Evolutionary conservation across 2,888 invertebrate species (phyloP), one percentile per base, ranked within the genome.

Genomic region (Acanthopleura granulata): DNA sequence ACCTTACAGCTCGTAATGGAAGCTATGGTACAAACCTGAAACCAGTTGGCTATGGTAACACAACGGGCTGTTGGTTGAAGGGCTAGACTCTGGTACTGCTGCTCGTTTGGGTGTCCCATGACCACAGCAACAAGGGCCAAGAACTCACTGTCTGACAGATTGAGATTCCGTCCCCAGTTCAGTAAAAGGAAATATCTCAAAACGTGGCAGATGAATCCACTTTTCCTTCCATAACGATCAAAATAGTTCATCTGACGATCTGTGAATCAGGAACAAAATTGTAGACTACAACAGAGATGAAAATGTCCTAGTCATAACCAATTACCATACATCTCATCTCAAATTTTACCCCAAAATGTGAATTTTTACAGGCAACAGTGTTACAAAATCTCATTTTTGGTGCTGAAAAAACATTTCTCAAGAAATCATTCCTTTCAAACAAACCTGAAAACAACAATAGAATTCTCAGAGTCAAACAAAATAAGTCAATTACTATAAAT

Each of bases 11-110:
- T 40, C 40, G 9, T 6, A 40, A 3, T 40, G 4, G 40, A 40
- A 40, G 9, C 40, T 40, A 3, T 6, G 40, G 3, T 12, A 57
- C 40, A 74, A 74, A 89, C 89, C 87, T 87, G 86, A 72, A 87
- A 87, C 87, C 88, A 87, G 79, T 83, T 87, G 18, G 83, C 85
- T 29, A 89, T 82, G 50, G 88, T 87, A 18, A 89, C 81, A 81
- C 86, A 86, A 61, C 89, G 77, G 0, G 82, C 78, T 4, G 83
- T 82, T 0, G 89, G 89, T 15, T 80, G 74, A 14, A 89, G 73
- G 9, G 75, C 62, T 18, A 88, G 76, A 9, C 72, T 50, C 75
- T 85, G 86, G 75, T 86, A 89, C 69, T 82, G 78, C 0, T 71
- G 51, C 51, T 83, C 82, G 14, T 82, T 79, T 16, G 77, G 78